Evolutionary conservation across 2,888 invertebrate species (phyloP), one percentile per base, ranked within the genome.

Genomic region (Drosophila melanosoma): DNA sequence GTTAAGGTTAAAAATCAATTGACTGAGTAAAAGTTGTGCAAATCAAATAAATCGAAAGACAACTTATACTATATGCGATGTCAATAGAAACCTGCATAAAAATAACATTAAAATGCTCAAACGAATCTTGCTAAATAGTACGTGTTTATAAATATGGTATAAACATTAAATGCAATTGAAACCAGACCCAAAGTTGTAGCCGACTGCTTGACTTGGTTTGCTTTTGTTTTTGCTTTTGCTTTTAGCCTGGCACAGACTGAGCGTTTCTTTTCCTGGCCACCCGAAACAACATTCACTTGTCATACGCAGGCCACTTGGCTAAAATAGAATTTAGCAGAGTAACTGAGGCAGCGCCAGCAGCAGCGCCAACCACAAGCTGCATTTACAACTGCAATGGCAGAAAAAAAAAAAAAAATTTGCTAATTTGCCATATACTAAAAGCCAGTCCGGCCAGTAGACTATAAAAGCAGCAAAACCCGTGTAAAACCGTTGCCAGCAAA

Each of bases 261-360:
- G 49, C 64, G 51, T 70, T 73, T 67, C 77, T 68, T 79, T 87
- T 82, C 72, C 83, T 83, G 80, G 74, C 82, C 81, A 63, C 81
- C 76, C 74, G 57, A 84, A 84, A 86, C 85, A 85, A 85, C 85
- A 85, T 88, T 85, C 85, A 85, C 85, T 85, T 82, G 83, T 80
- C 86, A 76, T 79, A 71, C 57, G 74, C 48, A 60, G 53, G 75
- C 73, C 71, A 77, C 80, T 74, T 63, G 77, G 77, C 71, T 73
- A 64, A 83, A 85, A 79, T 86, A 88, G 88, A 85, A 85, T 86
- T 70, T 70, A 68, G 48, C 62, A 49, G 59, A 60, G 54, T 33
- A 45, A 45, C 45, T 45, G 45, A 23, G 20, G 20, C 66, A 63
- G 42, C 67, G 51, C 17, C 48, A 57, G 6, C 66, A 51, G 17